phyloP scores from a whole-genome alignment of 2,888 invertebrate genomes.

The Clunio marinus region DNA sequence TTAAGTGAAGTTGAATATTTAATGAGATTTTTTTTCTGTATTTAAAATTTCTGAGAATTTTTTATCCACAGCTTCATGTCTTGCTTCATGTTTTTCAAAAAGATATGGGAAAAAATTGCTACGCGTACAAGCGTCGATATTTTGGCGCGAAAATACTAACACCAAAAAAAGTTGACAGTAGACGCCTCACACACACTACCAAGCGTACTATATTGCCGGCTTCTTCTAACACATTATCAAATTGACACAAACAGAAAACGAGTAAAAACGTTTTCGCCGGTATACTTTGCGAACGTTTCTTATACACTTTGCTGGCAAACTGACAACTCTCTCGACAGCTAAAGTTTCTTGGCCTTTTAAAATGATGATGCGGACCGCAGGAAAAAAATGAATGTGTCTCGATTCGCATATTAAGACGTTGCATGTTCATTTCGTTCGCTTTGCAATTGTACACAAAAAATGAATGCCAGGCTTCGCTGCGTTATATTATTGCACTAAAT shows the following conservation, averaged over 20 bases:
- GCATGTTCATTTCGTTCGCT: background rate
- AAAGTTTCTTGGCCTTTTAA: slow-evolving; percentile 11
- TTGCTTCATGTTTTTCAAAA: too few species aligned
- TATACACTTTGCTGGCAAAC: background rate
- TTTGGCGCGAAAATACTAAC: slow-evolving; percentile 32
- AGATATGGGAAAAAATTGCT: too few species aligned
- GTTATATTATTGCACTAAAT: too few species aligned
- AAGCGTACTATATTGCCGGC: background rate
- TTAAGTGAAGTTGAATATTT: background rate
- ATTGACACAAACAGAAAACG: background rate
- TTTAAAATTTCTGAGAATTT: slow-evolving; percentile 5
- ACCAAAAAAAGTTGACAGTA: slow-evolving; percentile 5
- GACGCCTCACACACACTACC: background rate
- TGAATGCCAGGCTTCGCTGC: too few species aligned
- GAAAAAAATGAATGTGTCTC: slow-evolving; percentile 1
- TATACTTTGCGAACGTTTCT: background rate
- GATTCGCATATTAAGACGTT: slow-evolving; percentile 11
- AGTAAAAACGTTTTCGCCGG: background rate
- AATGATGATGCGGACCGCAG: background rate
- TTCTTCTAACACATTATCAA: background rate
- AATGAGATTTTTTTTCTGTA: too few species aligned
- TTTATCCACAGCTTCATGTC: too few species aligned
- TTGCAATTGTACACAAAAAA: too few species aligned
- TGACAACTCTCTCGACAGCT: too few species aligned
- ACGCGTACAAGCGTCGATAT: slow-evolving; percentile 6